These are phyloP conservation scores for Coregonus sp. DNA, from an alignment of 2,797 vertebrate genomes.

Conservation along the genomic window DNA sequence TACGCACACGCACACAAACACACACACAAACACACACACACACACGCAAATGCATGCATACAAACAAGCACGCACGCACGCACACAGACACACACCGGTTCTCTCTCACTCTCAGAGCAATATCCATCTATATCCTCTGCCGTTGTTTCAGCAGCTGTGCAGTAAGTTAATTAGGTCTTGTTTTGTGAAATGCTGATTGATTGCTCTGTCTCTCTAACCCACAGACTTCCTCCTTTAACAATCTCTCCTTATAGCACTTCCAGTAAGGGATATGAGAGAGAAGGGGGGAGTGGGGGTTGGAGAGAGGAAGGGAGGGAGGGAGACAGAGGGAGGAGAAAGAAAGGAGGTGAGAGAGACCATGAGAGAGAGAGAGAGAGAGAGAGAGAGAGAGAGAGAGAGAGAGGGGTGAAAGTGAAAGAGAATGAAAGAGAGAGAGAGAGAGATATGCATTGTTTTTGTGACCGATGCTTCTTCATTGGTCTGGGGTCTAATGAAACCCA, in stretches of 20 bases:
- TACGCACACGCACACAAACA: neutral
- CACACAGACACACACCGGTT: too few relatives aligned
- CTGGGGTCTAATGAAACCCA: neutral
- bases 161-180: conserved; percentile 9
- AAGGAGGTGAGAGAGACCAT: conserved; percentile 6
- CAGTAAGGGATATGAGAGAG: neutral
- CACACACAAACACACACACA: too few relatives aligned
- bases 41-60: neutral
- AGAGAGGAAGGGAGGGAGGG: too few relatives aligned
- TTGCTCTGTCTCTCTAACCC: neutral
- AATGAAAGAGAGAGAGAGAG: conserved; percentile 34
- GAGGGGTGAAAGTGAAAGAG: conserved; percentile 10
- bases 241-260: conserved; percentile 10
- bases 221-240: conserved; percentile 7
- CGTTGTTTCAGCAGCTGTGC: neutral
- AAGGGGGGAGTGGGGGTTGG: too few relatives aligned
- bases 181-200: conserved; percentile 18
- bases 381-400: conserved; percentile 14
- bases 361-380: conserved; percentile 39
- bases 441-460: conserved; percentile 3
- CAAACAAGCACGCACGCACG: too few relatives aligned
- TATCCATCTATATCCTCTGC: neutral
- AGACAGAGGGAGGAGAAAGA: too few relatives aligned
- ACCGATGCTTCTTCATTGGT: conserved; percentile 1
- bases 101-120: too few relatives aligned